Evolutionary conservation across 2,888 invertebrate species (phyloP), one percentile per base, ranked within the genome.

Genomic region (Parnassius glacialis): DNA sequence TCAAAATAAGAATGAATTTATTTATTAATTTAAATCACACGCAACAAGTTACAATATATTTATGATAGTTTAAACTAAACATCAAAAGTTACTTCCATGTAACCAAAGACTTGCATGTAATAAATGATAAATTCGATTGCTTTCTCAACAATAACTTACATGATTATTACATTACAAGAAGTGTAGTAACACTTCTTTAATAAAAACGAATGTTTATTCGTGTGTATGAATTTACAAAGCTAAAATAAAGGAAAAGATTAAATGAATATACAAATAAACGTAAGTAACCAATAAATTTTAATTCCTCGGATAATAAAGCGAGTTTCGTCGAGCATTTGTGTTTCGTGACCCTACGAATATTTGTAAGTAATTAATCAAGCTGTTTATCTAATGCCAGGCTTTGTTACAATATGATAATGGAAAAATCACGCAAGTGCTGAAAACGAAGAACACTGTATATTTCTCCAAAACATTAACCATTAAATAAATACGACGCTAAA

Each of bases 391-490:
- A 67, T 67, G 73, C 68, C 71, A 72, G 64, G 67, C 68, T 64
- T 57, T 57, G 62, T 67, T 69, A 70, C 67, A 68, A 67, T 65
- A 68, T 62, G 67, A 67, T 61, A 67, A 67, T 65, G 62, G 70
- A 71, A 67, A 65, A 68, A 69, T 67, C 70, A 71, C 69, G 69
- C 67, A 53, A 66, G 67, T 66, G 65, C 62, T 61, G 67, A 72
- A 71, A 71, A 70, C 64, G 65, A 68, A 72, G 72, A 74, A 74
- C 70, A 70, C 76, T 74, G 72, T 74, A 66, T 71, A 72, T 74
- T 43, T 55, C 9, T 9, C 12, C 48, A 16, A 48, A 48, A 16
- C 10, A 48, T 13, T 48, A 13, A 13, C 10, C 13, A 48, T 48
- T 13, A 9, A 9, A 13, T 48, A 48, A 48, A 48, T 48, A 9